Percentiles rank a stretch among this genome's conserved stretches.
These are phyloP conservation scores for Seriola dumerili DNA, from an alignment of 2,113 vertebrate genomes.

Conservation along the genomic window DNA sequence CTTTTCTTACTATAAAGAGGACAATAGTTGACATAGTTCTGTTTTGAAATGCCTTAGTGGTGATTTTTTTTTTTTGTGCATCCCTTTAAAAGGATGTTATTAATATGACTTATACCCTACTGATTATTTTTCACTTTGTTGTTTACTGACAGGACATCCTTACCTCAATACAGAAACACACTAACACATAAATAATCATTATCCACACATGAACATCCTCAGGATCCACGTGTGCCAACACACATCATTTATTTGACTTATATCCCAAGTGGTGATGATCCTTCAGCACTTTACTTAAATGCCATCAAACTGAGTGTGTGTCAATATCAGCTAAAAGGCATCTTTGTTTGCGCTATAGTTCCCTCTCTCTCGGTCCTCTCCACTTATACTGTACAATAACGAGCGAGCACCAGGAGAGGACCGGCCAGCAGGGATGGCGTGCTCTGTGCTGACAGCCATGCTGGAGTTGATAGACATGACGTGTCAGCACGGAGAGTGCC, in stretches of 20 bases:
- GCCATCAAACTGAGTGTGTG: slow-evolving; percentile 59
- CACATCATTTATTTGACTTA: slow-evolving; percentile 71
- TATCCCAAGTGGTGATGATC: slow-evolving; percentile 62
- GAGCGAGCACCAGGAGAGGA: slow-evolving; percentile 11
- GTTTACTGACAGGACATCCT: slow-evolving; percentile 35
- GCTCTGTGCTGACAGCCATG: slow-evolving; percentile 63
- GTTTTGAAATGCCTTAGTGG: not conserved
- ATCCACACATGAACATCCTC: slow-evolving; percentile 61
- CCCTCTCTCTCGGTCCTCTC: slow-evolving; percentile 3
- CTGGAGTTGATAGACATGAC: slow-evolving; percentile 78
- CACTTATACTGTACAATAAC: slow-evolving; percentile 55
- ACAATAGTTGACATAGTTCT: not conserved
- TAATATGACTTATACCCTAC: slow-evolving; percentile 16
- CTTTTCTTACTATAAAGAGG: not conserved
- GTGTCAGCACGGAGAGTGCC: slow-evolving; percentile 75
- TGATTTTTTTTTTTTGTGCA: slow-evolving; percentile 1
- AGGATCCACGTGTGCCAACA: slow-evolving; percentile 56
- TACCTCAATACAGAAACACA: slow-evolving; percentile 41
- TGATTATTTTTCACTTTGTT: slow-evolving; percentile 50
- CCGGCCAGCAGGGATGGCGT: slow-evolving; percentile 40
- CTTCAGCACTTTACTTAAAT: slow-evolving; percentile 70
- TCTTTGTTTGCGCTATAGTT: slow-evolving; percentile 42
- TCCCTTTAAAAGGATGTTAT: slow-evolving; percentile 41
- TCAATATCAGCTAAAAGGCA: slow-evolving; percentile 61
- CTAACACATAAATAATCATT: slow-evolving; percentile 65